These are phyloP conservation scores for Centropus unirufus DNA, from an alignment of 2,113 vertebrate species.

Conservation along the genomic window DNA sequence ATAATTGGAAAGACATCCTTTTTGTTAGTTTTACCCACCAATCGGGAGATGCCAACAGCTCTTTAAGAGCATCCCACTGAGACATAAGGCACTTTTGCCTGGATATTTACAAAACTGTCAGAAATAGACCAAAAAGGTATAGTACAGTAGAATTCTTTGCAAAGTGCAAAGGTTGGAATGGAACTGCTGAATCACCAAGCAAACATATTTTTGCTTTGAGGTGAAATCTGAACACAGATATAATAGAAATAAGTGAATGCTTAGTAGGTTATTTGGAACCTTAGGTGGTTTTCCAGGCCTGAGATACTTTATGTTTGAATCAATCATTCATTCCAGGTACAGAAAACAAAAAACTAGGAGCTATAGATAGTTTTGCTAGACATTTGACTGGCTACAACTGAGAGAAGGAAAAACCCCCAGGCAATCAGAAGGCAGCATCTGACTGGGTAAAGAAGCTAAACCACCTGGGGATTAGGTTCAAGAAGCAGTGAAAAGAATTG, in stretches of 20 bases:
- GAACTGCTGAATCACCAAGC: constrained; percentile 24
- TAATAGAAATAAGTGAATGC: background rate
- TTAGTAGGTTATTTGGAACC: background rate
- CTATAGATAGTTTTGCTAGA: background rate
- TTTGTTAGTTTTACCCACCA: background rate
- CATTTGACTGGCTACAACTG: background rate
- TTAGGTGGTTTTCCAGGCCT: background rate
- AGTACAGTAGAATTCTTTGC: background rate
- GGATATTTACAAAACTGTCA: background rate
- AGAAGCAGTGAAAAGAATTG: background rate
- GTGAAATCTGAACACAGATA: background rate
- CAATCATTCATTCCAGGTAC: constrained; percentile 15
- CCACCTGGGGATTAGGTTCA: background rate
- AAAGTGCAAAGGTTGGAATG: background rate
- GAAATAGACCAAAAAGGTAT: background rate
- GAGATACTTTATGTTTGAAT: constrained; percentile 18
- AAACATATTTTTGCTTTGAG: background rate
- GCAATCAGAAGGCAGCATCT: background rate
- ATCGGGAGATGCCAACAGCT: background rate
- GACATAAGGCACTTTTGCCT: background rate
- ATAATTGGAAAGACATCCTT: background rate
- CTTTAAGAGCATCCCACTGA: background rate
- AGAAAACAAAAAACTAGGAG: background rate
- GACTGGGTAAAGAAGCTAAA: background rate
- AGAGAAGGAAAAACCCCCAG: constrained; percentile 4